Conservation (phyloP, 2,113 vertebrate species). For the Carassius auratus region DNA sequence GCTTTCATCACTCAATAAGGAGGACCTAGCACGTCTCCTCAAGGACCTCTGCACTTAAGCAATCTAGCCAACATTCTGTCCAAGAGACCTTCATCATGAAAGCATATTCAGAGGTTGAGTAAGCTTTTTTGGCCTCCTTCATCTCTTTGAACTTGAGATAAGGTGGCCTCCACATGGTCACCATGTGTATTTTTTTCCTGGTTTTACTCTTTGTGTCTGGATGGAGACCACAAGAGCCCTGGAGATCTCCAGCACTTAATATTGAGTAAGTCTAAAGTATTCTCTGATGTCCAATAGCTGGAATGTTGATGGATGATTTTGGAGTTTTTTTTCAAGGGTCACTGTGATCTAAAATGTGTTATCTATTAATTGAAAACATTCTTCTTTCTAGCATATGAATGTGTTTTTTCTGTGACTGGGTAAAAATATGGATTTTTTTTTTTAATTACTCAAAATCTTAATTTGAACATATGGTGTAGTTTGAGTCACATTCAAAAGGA, state of each 20-base stretch:
- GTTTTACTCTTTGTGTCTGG: slow-evolving; percentile 33
- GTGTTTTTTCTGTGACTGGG: not conserved
- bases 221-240: slow-evolving; percentile 46
- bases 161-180: slow-evolving; percentile 67
- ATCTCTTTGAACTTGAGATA: slow-evolving; percentile 77
- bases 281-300: slow-evolving; percentile 29
- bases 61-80: slow-evolving; percentile 55
- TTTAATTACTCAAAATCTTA: not conserved
- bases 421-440: not conserved
- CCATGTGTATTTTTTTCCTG: slow-evolving; percentile 58
- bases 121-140: slow-evolving; percentile 54
- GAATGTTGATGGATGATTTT: not conserved
- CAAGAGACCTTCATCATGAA: slow-evolving; percentile 69
- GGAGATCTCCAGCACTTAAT: slow-evolving; percentile 38
- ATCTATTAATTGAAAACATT: not conserved
- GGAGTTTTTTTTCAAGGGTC: slow-evolving; percentile 12
- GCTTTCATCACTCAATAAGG: slow-evolving; percentile 52
- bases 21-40: slow-evolving; percentile 57
- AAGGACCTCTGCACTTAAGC: slow-evolving; percentile 63
- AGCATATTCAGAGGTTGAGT: slow-evolving; percentile 68
- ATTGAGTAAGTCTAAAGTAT: slow-evolving; percentile 31
- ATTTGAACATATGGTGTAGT: not conserved
- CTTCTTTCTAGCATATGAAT: not conserved
- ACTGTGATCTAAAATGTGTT: not conserved
- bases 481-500: not conserved